Conservation (phyloP, 1,140 invertebrate genomes). For the Brachionus calyciflorus region DNA sequence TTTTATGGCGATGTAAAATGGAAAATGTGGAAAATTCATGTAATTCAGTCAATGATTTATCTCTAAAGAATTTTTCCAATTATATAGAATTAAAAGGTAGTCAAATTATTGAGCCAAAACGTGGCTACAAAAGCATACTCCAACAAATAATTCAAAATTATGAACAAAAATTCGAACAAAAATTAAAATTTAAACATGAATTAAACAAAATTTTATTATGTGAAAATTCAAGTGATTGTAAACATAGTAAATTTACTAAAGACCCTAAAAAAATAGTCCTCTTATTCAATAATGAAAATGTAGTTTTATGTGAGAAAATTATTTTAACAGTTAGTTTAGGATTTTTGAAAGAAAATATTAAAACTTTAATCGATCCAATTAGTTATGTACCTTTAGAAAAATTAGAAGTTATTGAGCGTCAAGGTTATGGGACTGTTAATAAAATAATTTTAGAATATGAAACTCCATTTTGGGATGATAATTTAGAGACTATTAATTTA, state of each 20-base stretch:
- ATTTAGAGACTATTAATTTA: slow-evolving; percentile 34
- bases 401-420: neutral
- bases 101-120: slow-evolving; percentile 11
- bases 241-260: neutral
- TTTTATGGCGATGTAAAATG: slow-evolving; percentile 12
- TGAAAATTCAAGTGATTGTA: neutral
- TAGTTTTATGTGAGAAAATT: neutral
- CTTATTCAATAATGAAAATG: neutral
- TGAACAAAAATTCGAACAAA: neutral
- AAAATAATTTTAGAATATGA: slow-evolving; percentile 34
- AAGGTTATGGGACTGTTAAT: slow-evolving; percentile 38
- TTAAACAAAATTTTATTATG: neutral
- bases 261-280: slow-evolving; percentile 4
- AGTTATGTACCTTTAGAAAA: neutral
- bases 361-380: neutral
- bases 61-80: slow-evolving; percentile 17
- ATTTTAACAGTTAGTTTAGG: slow-evolving; percentile 15
- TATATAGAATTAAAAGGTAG: neutral
- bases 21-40: slow-evolving; percentile 37
- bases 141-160: neutral
- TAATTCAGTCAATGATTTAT: neutral
- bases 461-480: slow-evolving; percentile 30
- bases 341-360: slow-evolving; percentile 28
- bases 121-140: neutral
- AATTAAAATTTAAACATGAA: neutral